Base-by-base conservation (phyloP, 2,797 vertebrate species). In the Phoxinus dragarum region DNA sequence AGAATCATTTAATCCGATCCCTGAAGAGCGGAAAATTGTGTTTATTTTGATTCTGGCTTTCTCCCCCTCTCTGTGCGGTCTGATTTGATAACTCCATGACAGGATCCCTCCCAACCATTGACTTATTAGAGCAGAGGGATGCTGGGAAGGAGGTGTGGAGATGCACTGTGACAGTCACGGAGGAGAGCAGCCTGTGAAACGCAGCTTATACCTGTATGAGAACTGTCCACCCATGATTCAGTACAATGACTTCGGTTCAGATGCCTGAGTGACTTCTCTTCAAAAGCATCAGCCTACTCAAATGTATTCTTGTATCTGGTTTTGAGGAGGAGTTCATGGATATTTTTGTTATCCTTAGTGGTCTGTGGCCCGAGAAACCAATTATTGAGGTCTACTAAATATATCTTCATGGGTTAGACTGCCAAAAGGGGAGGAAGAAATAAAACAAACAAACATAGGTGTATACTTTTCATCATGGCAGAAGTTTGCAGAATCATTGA, bases 1-100 rank as follows among this genome's bases (percentile, higher is more conserved):
- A 88, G 68, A 92, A 85, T 89, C 72, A 86, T 88, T 89, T 83
- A 84, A 88, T 90, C 85, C 76, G 74, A 88, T 87, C 74, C 82
- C 82, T 72, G 84, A 87, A 89, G 75, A 81, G 81, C 74, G 88
- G 73, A 84, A 89, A 86, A 88, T 81, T 84, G 73, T 86, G 67
- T 88, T 87, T 85, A 78, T 85, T 88, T 61, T 67, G 72, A 83
- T 85, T 86, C 68, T 81, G 42, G 64, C 34, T 86, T 40, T 73
- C 73, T 68, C 44, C 44, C 84, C 14, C 78, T 86, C 79, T 83
- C 36, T 56, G n/a, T 86, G 23, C 3, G 0, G 36, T 79, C 52
- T 16, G 52, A 73, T 86, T 79, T 86, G 84, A 90, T 87, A 81
- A 81, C 72, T 86, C 67, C 66, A 56, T 83, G 86, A 88, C 74